A percentile compares a stretch with the other conserved stretches of the same genome.
phyloP scores from a whole-genome alignment of 2,113 vertebrate genomes.

The Thamnophis sirtalis region DNA sequence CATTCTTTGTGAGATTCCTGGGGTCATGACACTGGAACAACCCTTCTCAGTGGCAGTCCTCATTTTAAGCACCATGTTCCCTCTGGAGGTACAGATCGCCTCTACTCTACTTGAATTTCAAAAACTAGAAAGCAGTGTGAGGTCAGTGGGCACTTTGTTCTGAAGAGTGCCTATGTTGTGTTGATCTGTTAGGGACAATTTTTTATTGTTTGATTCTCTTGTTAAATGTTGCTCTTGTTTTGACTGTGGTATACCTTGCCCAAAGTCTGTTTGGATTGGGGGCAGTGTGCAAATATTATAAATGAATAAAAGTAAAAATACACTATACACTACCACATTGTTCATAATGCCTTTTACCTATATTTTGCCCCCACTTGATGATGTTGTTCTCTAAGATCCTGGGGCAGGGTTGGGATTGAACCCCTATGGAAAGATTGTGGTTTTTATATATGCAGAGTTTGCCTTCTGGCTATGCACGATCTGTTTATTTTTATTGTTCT shows the following conservation, averaged over 20 bases:
- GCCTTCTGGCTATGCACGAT: not conserved
- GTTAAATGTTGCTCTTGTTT: not conserved
- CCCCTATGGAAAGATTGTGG: not conserved
- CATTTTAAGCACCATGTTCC: not conserved
- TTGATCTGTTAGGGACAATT: not conserved
- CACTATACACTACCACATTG: not conserved
- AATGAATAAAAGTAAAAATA: not conserved
- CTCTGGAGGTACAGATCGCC: not conserved
- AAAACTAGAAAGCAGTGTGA: not conserved
- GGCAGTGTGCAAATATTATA: not conserved
- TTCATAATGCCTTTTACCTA: not conserved
- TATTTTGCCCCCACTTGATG: not conserved
- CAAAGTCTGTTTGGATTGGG: not conserved
- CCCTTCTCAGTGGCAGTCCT: not conserved
- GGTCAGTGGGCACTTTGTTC: not conserved
- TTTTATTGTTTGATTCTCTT: not conserved
- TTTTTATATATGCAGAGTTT: not conserved
- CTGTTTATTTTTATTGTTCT: not conserved
- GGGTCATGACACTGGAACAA: not conserved
- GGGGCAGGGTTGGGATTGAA: not conserved
- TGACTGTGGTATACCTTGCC: not conserved
- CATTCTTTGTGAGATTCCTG: not conserved
- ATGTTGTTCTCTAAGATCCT: not conserved
- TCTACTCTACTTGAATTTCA: not conserved
- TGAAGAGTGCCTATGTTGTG: not conserved